Evolutionary conservation across 92 coral and sea anemone genomes (phyloP), one percentile per base, ranked within the genome.

Genomic region (Porites divaricata): DNA sequence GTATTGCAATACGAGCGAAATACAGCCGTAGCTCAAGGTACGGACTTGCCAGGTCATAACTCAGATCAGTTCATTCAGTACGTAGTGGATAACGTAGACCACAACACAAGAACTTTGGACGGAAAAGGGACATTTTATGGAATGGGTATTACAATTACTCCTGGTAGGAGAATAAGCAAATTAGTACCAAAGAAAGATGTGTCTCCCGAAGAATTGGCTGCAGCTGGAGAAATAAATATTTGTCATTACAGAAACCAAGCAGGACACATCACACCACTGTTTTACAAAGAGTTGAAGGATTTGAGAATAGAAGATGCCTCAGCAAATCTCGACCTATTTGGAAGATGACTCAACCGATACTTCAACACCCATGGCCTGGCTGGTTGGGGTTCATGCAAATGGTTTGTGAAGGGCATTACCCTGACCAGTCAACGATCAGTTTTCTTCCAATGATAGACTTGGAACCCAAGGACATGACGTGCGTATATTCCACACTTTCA

Each of bases 391-490:
- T 45, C 48, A 86, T 90, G 90, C 87, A 90, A 58, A 65, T 25
- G 21, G 74, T 86, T 9, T 77, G 79, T 28, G 67, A 61, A 15
- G 90, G 93, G 2, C 17, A 21, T 24, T 59, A 85, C 35, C 93
- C 90, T 72, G 87, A 89, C 15, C 51, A 79, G 71, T 85, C 89
- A 19, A 62, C 87, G 3, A 57, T 89, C 19, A 15, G 53, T 41
- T 89, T 86, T 65, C 91, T 90, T 21, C 86, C 93, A 2, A 77
- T 87, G 85, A 90, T 90, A 53, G 91, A 90, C 23, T 10, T 90
- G 82, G 78, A 83, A 35, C 91, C 93, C 2, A 63, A 85, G 14
- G 80, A 87, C 53, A 25, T 77, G 86, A 90, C 81, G 15, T 90
- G 93, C 49, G 78, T 90, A 1, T 87, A 87, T 70, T 70, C 87